Percentiles rank a stretch among this genome's conserved stretches.
These are phyloP conservation scores for Ptychoptera contaminata DNA, from an alignment of 2,888 invertebrate genomes.

Conservation along the genomic window DNA sequence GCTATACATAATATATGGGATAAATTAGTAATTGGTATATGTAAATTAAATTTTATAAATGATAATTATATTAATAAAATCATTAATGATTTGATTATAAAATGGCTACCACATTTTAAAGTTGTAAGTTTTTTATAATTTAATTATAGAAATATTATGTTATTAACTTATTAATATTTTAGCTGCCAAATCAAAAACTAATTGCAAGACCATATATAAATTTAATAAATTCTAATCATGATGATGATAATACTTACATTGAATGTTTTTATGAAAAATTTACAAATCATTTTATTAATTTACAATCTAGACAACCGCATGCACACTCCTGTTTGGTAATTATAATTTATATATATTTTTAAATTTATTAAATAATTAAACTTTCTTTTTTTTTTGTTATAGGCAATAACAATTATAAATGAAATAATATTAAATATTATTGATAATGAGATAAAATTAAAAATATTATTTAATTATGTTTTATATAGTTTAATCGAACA, in stretches of 20 bases:
- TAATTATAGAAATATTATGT: not conserved
- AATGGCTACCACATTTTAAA: conserved; percentile 29
- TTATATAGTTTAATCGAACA: conserved; percentile 24
- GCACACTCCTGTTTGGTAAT: conserved; percentile 20
- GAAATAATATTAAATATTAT: conserved; percentile 18
- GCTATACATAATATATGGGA: conserved; percentile 36
- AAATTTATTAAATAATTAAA: no score
- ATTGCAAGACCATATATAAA: conserved; percentile 24
- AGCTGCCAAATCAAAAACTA: conserved; percentile 19
- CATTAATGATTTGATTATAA: conserved; percentile 32
- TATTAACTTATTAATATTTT: not conserved
- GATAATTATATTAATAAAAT: conserved; percentile 34
- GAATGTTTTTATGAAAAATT: conserved; percentile 15
- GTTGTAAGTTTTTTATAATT: conserved; percentile 12
- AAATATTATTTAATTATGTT: conserved; percentile 19
- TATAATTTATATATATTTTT: no score
- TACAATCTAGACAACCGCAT: conserved; percentile 24
- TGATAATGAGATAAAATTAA: conserved; percentile 12
- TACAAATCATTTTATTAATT: conserved; percentile 20
- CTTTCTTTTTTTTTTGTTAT: not conserved
- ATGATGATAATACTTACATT: conserved; percentile 14
- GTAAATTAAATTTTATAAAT: conserved; percentile 29
- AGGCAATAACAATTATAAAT: conserved; percentile 20
- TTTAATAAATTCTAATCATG: conserved; percentile 20
- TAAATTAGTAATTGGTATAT: conserved; percentile 35